A percentile compares a stretch with the other conserved stretches of the same genome.
These are phyloP conservation scores for Agriopis aurantiaria DNA, from an alignment of 2,888 invertebrate genomes.

Conservation along the genomic window DNA sequence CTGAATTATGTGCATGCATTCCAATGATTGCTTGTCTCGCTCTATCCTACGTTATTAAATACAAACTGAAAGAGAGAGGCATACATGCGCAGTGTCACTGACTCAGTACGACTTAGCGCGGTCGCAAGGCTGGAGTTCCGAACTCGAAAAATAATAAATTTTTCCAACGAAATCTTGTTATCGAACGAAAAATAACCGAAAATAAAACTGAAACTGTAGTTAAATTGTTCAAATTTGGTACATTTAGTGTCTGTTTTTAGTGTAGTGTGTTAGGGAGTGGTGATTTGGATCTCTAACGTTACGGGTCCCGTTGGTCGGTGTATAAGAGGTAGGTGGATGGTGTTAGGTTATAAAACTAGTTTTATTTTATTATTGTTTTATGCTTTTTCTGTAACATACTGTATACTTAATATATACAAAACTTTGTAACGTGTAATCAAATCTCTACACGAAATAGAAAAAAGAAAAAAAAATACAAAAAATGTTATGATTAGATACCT, in stretches of 20 bases:
- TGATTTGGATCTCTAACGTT: constrained; percentile 48
- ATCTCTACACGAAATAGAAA: not conserved
- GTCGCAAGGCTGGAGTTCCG: constrained; percentile 60
- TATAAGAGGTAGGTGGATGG: constrained; percentile 65
- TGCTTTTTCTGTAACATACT: constrained; percentile 2
- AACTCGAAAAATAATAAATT: constrained; percentile 44
- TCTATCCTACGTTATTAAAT: constrained; percentile 49
- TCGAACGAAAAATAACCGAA: constrained; percentile 70
- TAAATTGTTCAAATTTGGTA: constrained; percentile 50
- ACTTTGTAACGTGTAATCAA: not conserved
- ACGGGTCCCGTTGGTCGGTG: constrained; percentile 77
- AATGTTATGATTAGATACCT: not conserved
- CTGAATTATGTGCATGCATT: constrained; percentile 72
- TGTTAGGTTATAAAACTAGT: constrained; percentile 56
- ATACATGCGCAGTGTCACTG: constrained; percentile 81
- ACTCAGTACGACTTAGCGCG: constrained; percentile 74
- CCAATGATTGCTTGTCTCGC: constrained; percentile 67
- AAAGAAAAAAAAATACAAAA: not conserved
- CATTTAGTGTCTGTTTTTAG: constrained; percentile 33
- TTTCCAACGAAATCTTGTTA: constrained; percentile 41
- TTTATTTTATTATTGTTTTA: constrained; percentile 23
- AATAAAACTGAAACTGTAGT: constrained; percentile 59
- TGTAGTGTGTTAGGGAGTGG: constrained; percentile 48
- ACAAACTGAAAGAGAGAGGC: constrained; percentile 64
- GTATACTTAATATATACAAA: not conserved